Conservation (phyloP, 2,888 invertebrate species). For the Aleiodes leptofemur region DNA sequence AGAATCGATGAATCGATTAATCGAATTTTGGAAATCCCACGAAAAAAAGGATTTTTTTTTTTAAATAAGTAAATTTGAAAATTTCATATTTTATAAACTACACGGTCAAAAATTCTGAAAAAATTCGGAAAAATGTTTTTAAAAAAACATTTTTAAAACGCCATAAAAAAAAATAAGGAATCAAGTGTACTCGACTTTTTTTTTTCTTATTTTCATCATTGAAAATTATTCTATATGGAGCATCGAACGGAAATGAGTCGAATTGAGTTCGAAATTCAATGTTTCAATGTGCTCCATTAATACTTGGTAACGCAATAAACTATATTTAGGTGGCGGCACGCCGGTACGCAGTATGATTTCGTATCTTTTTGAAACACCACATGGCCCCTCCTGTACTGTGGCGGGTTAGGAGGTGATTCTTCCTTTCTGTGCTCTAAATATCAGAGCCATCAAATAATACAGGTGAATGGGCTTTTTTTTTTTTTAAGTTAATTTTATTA, state of each 20-base stretch:
- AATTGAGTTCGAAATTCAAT: conserved; percentile 38
- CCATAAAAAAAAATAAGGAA: too few relatives aligned
- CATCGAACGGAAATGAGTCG: background rate
- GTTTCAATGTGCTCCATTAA: conserved; percentile 66
- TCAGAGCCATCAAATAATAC: conserved; percentile 12
- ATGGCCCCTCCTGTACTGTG: conserved; percentile 66
- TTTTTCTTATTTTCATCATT: too few relatives aligned
- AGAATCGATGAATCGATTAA: too few relatives aligned
- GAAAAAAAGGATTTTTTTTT: too few relatives aligned
- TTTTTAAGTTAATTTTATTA: background rate
- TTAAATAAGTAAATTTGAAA: too few relatives aligned
- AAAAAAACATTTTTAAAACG: too few relatives aligned
- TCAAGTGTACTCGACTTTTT: too few relatives aligned
- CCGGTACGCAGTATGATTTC: conserved; percentile 69
- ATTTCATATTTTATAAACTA: too few relatives aligned
- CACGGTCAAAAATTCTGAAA: too few relatives aligned
- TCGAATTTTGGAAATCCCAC: too few relatives aligned
- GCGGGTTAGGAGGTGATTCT: conserved; percentile 42
- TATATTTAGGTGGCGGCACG: conserved; percentile 71
- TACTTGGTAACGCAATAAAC: conserved; percentile 75
- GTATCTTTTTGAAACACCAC: conserved; percentile 74
- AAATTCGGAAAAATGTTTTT: too few relatives aligned
- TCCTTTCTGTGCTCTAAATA: conserved; percentile 42
- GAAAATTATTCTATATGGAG: too few relatives aligned
- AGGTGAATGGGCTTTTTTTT: background rate